Evolutionary conservation across 1,140 invertebrate genomes (phyloP), one percentile per base, ranked within the genome.

Genomic region (Cyphomyrmex costatus): DNA sequence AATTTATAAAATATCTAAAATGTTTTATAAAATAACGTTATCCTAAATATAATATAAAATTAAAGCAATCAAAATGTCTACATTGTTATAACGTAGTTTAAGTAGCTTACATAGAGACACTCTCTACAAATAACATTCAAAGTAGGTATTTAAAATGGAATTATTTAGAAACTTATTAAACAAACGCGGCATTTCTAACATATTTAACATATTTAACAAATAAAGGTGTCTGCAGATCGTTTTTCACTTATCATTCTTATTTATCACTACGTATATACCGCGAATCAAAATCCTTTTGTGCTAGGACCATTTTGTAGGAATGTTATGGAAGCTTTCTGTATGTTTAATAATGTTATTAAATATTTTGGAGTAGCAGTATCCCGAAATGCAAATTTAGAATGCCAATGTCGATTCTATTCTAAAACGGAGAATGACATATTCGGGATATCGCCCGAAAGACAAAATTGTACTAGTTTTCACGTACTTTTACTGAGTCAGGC

Each of bases 401-500:
- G 14, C 42, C 12, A 53, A 33, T 60, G 10, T 27, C 12, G 51
- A 82, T 73, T 60, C 53, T 46, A 24, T 21, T 70, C 24, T 53
- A 70, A 27, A 51, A 73, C 19, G 14, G 65, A 84, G 60, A 73
- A 82, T 65, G 70, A 84, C 49, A 86, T 33, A 71, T 87, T 73
- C 77, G 63, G 68, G 56, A 89, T 86, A 85, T 78, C 46, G 70
- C 42, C 78, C 49, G 56, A 86, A 74, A 89, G 60, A 79, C 77
- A 63, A 58, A 74, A 7, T 89, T 89, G 61, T 89, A 89, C 76
- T 89, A 73, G 61, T 73, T 89, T 86, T 76, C 30, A 63, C 66
- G 51, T 80, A 89, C 88, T 88, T 90, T 68, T 92, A 68, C 60
- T 82, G 76, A 84, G 90, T 95, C 94, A 95, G 83, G 93, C 92